A percentile compares a stretch with the other conserved stretches of the same genome.
phyloP scores from a whole-genome alignment of 2,888 invertebrate species.

The Aleiodes leptofemur region DNA sequence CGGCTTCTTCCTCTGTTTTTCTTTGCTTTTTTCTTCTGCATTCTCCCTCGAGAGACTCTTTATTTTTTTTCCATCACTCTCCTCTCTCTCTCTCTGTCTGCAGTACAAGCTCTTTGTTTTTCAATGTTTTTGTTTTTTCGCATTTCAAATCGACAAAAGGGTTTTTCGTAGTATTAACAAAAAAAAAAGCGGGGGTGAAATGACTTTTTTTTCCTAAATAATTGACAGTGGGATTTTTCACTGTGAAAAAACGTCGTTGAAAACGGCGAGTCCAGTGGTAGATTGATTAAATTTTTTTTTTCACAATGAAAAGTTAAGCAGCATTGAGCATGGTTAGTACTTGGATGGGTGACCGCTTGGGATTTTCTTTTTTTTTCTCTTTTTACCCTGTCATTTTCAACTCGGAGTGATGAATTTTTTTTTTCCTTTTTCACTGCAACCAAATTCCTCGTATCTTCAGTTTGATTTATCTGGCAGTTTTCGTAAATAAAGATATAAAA shows the following conservation, averaged over 20 bases:
- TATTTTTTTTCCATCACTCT: not conserved
- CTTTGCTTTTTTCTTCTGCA: not conserved
- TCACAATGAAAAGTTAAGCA: too few species aligned
- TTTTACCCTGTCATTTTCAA: not conserved
- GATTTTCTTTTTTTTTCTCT: not conserved
- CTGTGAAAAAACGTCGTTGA: too few species aligned
- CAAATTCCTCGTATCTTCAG: not conserved
- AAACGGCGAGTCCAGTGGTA: too few species aligned
- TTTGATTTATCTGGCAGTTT: constrained; percentile 21
- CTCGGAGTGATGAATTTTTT: not conserved
- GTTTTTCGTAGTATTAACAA: too few species aligned
- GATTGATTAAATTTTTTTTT: too few species aligned
- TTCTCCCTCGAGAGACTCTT: constrained; percentile 1
- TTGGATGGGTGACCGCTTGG: too few species aligned
- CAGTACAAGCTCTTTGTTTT: constrained; percentile 15
- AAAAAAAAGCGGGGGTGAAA: too few species aligned
- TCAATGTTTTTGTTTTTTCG: not conserved
- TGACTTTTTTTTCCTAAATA: too few species aligned
- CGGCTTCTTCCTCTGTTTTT: constrained; percentile 28
- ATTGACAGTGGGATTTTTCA: too few species aligned
- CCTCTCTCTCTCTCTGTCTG: constrained; percentile 12
- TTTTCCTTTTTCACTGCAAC: not conserved
- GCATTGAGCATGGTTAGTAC: too few species aligned
- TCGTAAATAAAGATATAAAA: constrained; percentile 10
- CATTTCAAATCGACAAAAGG: not conserved